phyloP scores from a whole-genome alignment of 2,113 vertebrate genomes.

The Limnothrissa miodon region DNA sequence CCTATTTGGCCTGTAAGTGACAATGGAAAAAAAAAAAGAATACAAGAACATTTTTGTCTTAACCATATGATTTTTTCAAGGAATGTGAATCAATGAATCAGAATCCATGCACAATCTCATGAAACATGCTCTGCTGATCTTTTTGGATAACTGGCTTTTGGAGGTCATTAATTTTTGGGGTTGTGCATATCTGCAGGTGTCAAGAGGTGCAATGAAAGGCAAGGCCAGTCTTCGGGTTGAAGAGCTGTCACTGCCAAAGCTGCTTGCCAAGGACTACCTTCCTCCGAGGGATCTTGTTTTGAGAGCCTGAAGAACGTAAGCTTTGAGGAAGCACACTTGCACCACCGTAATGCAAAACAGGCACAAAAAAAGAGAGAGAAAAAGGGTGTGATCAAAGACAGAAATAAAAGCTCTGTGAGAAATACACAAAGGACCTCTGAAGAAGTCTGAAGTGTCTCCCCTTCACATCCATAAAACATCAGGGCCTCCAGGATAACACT shows the following conservation, averaged over 20 bases:
- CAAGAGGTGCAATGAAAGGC: conserved; percentile 49
- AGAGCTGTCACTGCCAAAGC: conserved; percentile 57
- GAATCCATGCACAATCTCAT: background rate
- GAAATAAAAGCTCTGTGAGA: conserved; percentile 17
- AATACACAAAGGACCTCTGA: background rate
- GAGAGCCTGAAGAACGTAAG: background rate
- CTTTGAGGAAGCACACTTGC: background rate
- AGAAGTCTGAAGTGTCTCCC: background rate
- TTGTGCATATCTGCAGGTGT: conserved; percentile 54
- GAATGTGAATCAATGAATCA: too few species aligned
- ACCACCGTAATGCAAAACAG: background rate
- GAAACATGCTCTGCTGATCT: background rate
- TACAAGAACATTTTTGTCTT: background rate
- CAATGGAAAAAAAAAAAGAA: background rate
- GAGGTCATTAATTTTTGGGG: background rate
- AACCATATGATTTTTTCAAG: background rate
- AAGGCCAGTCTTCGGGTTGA: conserved; percentile 41
- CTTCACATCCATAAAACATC: conserved; percentile 12
- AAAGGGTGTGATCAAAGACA: background rate
- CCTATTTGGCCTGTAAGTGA: conserved; percentile 61
- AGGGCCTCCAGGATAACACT: background rate
- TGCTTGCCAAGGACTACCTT: conserved; percentile 50
- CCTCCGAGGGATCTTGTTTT: conserved; percentile 45
- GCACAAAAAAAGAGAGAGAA: background rate
- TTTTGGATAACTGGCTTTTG: background rate